Conservation (phyloP, 2,113 vertebrate species). For the Chaetura pelagica region DNA sequence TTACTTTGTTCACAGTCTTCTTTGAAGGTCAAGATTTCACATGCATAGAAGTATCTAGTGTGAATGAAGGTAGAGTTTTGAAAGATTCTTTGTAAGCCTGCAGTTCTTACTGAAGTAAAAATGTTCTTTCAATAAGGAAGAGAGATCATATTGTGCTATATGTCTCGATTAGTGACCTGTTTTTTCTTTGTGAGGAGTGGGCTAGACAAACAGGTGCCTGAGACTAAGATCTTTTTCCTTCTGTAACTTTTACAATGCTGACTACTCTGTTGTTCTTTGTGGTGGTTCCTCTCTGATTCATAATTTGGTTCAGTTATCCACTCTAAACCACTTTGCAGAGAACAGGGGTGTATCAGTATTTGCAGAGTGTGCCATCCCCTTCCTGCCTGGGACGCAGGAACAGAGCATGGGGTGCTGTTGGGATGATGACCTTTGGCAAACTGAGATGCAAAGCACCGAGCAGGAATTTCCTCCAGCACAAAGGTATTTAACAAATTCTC, state of each 20-base stretch:
- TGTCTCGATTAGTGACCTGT: neutral
- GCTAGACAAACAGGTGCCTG: neutral
- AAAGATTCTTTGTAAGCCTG: neutral
- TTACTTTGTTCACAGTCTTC: neutral
- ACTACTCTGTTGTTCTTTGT: neutral
- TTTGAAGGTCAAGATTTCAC: neutral
- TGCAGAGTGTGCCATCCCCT: conserved; percentile 12
- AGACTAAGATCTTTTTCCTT: neutral
- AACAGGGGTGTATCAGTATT: neutral
- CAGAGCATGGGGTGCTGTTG: neutral
- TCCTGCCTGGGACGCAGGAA: conserved; percentile 18
- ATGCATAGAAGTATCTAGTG: neutral
- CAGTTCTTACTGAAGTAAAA: neutral
- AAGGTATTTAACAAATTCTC: conserved; percentile 52
- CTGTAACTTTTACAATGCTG: neutral
- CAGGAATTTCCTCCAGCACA: conserved; percentile 33
- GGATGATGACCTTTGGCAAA: conserved; percentile 58
- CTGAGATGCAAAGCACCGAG: conserved; percentile 24
- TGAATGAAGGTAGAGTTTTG: neutral
- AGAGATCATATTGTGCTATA: neutral
- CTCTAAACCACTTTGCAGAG: neutral
- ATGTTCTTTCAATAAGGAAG: neutral
- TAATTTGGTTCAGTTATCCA: neutral
- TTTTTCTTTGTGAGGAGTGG: neutral
- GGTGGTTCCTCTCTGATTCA: neutral